Evolutionary conservation across 2,113 vertebrate species (phyloP).

Genomic region (Chionodraco myersi): DNA sequence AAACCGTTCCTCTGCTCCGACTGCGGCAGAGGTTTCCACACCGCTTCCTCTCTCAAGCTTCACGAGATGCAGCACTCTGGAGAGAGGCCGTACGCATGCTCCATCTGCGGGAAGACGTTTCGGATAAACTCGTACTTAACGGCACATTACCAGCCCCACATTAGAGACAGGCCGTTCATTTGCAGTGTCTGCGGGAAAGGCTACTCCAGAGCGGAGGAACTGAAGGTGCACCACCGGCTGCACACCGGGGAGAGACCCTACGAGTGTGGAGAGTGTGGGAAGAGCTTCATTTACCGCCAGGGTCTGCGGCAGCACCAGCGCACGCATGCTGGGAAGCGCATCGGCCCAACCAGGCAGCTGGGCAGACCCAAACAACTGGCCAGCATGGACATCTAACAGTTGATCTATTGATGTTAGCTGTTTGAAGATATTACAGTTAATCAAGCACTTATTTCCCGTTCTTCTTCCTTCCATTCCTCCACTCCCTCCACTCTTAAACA

Average conservation of each 20-base stretch:
- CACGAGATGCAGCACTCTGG: slow-evolving; percentile 74
- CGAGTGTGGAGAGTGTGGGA: slow-evolving; percentile 69
- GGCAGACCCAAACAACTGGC: slow-evolving; percentile 70
- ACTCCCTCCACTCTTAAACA: not conserved
- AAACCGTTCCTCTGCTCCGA: slow-evolving; percentile 70
- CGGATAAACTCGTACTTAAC: slow-evolving; percentile 72
- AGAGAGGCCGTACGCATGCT: slow-evolving; percentile 70
- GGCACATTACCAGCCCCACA: slow-evolving; percentile 75
- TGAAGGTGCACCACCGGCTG: slow-evolving; percentile 81
- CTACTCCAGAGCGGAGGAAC: slow-evolving; percentile 79
- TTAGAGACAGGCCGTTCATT: slow-evolving; percentile 70
- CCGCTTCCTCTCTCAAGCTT: slow-evolving; percentile 65
- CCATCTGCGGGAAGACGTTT: slow-evolving; percentile 76
- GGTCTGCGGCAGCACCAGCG: slow-evolving; percentile 75
- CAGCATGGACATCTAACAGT: slow-evolving; percentile 54
- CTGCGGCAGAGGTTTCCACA: slow-evolving; percentile 73
- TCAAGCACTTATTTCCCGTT: slow-evolving; percentile 8
- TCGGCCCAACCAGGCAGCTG: slow-evolving; percentile 74
- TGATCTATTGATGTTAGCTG: slow-evolving; percentile 3
- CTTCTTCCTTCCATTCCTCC: slow-evolving; percentile 43
- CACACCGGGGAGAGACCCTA: slow-evolving; percentile 82
- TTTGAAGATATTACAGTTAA: slow-evolving; percentile 44
- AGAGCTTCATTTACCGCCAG: slow-evolving; percentile 77
- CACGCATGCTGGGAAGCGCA: slow-evolving; percentile 69
- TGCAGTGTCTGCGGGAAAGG: slow-evolving; percentile 84